Base-by-base conservation (phyloP, 2,113 vertebrate genomes). In the Beaufortia kweichowensis region DNA sequence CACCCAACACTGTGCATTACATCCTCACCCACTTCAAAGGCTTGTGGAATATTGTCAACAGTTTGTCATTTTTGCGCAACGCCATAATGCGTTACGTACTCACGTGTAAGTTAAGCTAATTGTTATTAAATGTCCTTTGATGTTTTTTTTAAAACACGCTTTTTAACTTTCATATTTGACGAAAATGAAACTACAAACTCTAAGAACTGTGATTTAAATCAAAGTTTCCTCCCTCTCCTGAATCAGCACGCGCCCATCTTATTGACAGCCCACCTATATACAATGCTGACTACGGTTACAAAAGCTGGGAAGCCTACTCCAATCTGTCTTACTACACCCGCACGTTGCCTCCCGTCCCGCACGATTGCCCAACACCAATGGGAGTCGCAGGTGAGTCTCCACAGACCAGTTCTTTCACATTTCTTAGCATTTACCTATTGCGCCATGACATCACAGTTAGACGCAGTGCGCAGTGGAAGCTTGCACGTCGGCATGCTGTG, bases 211-310 rank as follows among this genome's bases (percentile, higher is more conserved):
- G 9, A 23, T 12, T 72, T 79, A 10, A 19, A 19, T n/a, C n/a
- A n/a, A n/a, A 24, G 6, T 2, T 28, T 0, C 66, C 65, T 7
- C n/a, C 59, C 79, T 43, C 56, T 62, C 87, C 88, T 75, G 4
- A 48, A 48, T 33, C 79, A 99, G 97, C 96, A 39, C 92, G 97
- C 56, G 92, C 97, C 73, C 92, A 98, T 86, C 81, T 98, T 87
- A 92, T 99, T 62, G 97, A 97, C 6, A 98, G 96, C 71, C 97
- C 97, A 0, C 95, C 97, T 35, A 96, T 93, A n/a, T 99, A 92
- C 57, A 99, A 99, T 3, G 87, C 83, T 0, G 90, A 95, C 35
- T 98, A 98, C 10, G 83, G 12, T 69, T 99, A 98, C 86, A 98
- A 96, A 84, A 97, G 76, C 87, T 99, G 97, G 97, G 97, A 98